These are phyloP conservation scores for Solea solea DNA, from an alignment of 2,113 vertebrate genomes.

Conservation along the genomic window DNA sequence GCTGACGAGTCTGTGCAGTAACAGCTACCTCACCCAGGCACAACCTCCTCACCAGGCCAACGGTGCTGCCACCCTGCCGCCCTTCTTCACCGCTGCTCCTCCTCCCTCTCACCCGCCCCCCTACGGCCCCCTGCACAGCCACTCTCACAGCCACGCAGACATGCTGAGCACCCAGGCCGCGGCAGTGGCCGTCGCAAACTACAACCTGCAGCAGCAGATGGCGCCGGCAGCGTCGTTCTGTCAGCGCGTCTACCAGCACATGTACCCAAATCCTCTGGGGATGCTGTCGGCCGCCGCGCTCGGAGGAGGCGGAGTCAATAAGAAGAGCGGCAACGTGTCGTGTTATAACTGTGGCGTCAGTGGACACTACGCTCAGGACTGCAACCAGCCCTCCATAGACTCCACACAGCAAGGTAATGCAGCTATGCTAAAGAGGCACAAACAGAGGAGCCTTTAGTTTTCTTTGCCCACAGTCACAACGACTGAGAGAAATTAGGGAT, in stretches of 20 bases:
- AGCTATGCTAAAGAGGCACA: not conserved
- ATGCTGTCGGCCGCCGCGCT: slow-evolving; percentile 79
- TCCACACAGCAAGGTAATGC: slow-evolving; percentile 90
- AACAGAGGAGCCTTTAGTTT: slow-evolving; percentile 17
- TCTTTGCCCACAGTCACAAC: not conserved
- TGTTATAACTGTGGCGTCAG: slow-evolving; percentile 95
- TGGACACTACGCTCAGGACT: slow-evolving; percentile 94
- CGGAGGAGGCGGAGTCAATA: slow-evolving; percentile 78
- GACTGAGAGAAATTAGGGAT: not conserved
- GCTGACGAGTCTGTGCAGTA: slow-evolving; percentile 89
- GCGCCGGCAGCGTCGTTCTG: slow-evolving; percentile 86
- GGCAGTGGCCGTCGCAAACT: slow-evolving; percentile 66
- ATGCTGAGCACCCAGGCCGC: slow-evolving; percentile 88
- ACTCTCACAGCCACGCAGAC: slow-evolving; percentile 81
- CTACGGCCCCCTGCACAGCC: slow-evolving; percentile 83
- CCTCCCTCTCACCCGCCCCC: slow-evolving; percentile 81
- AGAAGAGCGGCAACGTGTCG: slow-evolving; percentile 93
- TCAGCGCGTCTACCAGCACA: slow-evolving; percentile 84
- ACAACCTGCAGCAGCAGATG: slow-evolving; percentile 93
- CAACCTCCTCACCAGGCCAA: slow-evolving; percentile 92
- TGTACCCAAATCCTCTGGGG: slow-evolving; percentile 85
- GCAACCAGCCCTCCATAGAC: slow-evolving; percentile 93
- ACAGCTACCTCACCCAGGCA: slow-evolving; percentile 94
- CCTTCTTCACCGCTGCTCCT: slow-evolving; percentile 86
- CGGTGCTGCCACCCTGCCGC: slow-evolving; percentile 84